A percentile compares a stretch with the other conserved stretches of the same genome.
Evolutionary conservation across 2,113 vertebrate genomes (phyloP).

Genomic region (Scomber colias): DNA sequence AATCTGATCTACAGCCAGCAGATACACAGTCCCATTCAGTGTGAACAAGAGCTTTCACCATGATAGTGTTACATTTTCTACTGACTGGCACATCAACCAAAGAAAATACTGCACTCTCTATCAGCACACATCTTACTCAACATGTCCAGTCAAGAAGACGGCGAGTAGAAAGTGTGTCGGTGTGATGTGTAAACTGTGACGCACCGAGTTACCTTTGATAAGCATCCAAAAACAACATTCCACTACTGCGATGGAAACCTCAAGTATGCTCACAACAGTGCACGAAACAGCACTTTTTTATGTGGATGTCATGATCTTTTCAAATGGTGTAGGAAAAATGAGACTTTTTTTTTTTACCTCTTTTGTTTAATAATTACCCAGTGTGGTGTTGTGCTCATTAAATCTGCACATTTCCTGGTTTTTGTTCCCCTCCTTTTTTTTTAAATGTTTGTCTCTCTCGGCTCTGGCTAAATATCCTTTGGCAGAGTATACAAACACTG

Average conservation of each 20-base stretch:
- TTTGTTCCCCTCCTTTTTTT: neutral
- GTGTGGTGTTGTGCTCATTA: slow-evolving; percentile 1
- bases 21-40: neutral
- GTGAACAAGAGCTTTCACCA: neutral
- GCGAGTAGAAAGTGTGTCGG: neutral
- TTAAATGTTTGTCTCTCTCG: neutral
- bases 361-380: neutral
- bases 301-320: neutral
- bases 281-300: neutral
- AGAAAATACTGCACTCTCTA: neutral
- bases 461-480: too few species aligned
- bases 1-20: neutral
- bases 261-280: neutral
- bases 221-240: neutral
- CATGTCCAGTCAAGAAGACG: slow-evolving; percentile 11
- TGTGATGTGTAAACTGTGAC: neutral
- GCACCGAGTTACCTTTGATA: neutral
- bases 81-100: neutral
- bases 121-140: neutral
- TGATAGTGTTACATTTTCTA: neutral
- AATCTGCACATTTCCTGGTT: neutral
- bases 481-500: slow-evolving; percentile 6
- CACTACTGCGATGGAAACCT: neutral
- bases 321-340: neutral
- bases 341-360: neutral